A percentile compares a stretch with the other conserved stretches of the same genome.
These are phyloP conservation scores for Drosophila hydei DNA, from an alignment of 1,140 invertebrate species.

Conservation along the genomic window DNA sequence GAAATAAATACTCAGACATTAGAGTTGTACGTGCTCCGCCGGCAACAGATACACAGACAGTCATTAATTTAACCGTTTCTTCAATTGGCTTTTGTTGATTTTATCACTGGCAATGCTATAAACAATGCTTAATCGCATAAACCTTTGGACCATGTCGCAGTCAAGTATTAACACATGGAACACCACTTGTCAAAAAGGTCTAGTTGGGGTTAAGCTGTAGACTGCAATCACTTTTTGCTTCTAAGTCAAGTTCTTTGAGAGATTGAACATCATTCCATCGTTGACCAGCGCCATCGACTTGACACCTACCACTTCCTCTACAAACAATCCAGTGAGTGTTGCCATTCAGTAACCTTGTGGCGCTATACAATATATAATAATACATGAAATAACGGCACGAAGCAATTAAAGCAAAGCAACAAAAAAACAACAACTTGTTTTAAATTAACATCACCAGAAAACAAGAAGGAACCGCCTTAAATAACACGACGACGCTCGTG, in stretches of 20 bases:
- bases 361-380: conserved; percentile 49
- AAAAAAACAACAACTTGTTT: conserved; percentile 71
- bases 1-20: conserved; percentile 5
- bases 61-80: conserved; percentile 54
- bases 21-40: conserved; percentile 16
- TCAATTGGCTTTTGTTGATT: conserved; percentile 59
- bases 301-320: conserved; percentile 54
- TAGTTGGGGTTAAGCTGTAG: background rate
- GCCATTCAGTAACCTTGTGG: conserved; percentile 70
- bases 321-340: conserved; percentile 42
- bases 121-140: conserved; percentile 32
- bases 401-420: conserved; percentile 70
- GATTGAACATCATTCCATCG: conserved; percentile 34
- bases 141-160: conserved; percentile 22
- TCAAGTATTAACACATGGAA: conserved; percentile 10
- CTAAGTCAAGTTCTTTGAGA: conserved; percentile 10
- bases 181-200: conserved; percentile 2
- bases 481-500: conserved; percentile 9
- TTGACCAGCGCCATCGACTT: conserved; percentile 21
- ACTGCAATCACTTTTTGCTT: background rate
- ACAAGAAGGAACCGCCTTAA: conserved; percentile 32
- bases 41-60: conserved; percentile 6
- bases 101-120: conserved; percentile 53
- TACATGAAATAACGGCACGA: conserved; percentile 65
- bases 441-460: conserved; percentile 56